Evolutionary conservation across 2,888 invertebrate genomes (phyloP).

Genomic region (Salticus scenicus): DNA sequence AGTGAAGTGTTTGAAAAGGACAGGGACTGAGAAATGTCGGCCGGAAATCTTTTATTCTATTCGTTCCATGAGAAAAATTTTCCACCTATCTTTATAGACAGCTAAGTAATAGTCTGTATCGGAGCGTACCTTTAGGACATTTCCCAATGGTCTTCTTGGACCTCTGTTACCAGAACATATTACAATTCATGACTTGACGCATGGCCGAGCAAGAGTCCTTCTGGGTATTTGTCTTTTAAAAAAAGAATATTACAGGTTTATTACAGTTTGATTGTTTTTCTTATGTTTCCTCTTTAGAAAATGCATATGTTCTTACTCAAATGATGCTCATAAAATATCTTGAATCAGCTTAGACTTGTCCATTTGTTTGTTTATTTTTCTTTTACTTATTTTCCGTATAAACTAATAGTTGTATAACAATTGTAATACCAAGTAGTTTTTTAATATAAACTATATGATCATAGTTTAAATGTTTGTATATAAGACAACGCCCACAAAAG

Average conservation of each 20-base stretch:
- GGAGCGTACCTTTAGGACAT: constrained; percentile 41
- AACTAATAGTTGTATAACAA: too few relatives aligned
- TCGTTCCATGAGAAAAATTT: not conserved
- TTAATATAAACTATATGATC: too few relatives aligned
- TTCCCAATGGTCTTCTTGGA: constrained; percentile 33
- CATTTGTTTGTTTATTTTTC: too few relatives aligned
- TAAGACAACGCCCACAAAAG: too few relatives aligned
- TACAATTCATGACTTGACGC: constrained; percentile 34
- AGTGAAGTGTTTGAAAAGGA: not conserved
- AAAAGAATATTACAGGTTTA: too few relatives aligned
- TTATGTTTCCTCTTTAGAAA: not conserved
- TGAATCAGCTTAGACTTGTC: too few relatives aligned
- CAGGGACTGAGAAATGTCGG: not conserved
- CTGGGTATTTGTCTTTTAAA: not conserved
- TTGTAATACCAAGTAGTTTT: too few relatives aligned
- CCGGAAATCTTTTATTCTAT: constrained; percentile 17
- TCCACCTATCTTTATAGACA: constrained; percentile 45
- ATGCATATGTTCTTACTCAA: not conserved
- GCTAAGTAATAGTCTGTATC: constrained; percentile 25
- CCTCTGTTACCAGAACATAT: constrained; percentile 43
- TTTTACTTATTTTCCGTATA: too few relatives aligned
- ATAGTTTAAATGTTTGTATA: too few relatives aligned
- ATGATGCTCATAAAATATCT: too few relatives aligned
- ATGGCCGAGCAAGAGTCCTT: constrained; percentile 6
- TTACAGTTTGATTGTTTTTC: too few relatives aligned